Percentiles rank a stretch among this genome's conserved stretches.
Conservation (phyloP, 2,113 vertebrate species). For the Antigone vipio region DNA sequence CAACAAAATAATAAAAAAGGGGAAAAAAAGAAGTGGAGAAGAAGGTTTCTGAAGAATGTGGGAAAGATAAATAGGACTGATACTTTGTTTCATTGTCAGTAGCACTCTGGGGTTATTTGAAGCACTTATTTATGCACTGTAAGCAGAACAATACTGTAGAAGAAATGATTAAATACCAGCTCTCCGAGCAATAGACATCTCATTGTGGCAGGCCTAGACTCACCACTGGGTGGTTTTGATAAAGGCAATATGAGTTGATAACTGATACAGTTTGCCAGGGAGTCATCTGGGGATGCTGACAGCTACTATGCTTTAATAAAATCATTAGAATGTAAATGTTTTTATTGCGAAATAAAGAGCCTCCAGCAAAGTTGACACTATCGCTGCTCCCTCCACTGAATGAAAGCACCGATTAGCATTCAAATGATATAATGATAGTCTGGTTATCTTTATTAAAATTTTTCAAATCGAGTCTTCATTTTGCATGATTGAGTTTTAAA, state of each 20-base stretch:
- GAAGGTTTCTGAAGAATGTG: conserved; percentile 80
- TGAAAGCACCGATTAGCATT: conserved; percentile 98
- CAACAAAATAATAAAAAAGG: conserved; percentile 75
- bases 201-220: conserved; percentile 91
- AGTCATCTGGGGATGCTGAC: conserved; percentile 91
- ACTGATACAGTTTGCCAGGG: conserved; percentile 97
- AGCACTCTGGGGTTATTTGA: conserved; percentile 93
- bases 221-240: conserved; percentile 96
- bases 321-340: conserved; percentile 99
- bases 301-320: conserved; percentile 99
- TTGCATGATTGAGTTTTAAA: conserved; percentile 99
- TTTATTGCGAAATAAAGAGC: conserved; percentile 99
- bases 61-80: conserved; percentile 93
- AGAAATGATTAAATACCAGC: conserved; percentile 98
- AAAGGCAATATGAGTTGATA: conserved; percentile 99
- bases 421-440: conserved; percentile 98
- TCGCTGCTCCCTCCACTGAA: conserved; percentile 85
- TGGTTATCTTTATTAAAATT: conserved; percentile 99
- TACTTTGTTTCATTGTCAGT: conserved; percentile 96
- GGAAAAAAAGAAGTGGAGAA: conserved; percentile 29
- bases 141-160: conserved; percentile 97
- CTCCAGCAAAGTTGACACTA: conserved; percentile 96
- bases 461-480: conserved; percentile 99
- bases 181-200: conserved; percentile 91
- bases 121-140: conserved; percentile 98